Percentiles rank a stretch among this genome's conserved stretches.
These are phyloP conservation scores for Phragmatobia fuliginosa DNA, from an alignment of 2,888 invertebrate genomes.

Conservation along the genomic window DNA sequence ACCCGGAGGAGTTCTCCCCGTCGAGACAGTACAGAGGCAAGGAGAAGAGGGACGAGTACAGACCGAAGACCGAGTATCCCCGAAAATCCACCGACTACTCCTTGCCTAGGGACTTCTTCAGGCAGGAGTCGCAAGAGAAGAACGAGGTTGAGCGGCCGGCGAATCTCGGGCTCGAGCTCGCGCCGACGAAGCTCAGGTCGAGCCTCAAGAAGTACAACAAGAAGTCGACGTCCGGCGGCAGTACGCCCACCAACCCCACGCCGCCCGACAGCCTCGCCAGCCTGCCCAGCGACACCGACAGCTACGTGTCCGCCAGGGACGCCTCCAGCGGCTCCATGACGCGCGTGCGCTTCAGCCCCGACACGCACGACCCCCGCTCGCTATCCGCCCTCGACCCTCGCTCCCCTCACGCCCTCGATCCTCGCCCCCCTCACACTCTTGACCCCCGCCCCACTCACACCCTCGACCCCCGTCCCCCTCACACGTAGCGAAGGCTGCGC, in stretches of 20 bases:
- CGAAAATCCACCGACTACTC: conserved; percentile 74
- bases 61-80: conserved; percentile 75
- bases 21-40: conserved; percentile 70
- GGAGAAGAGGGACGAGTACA: conserved; percentile 66
- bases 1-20: conserved; percentile 81
- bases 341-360: conserved; percentile 92
- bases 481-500: conserved; percentile 83
- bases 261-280: conserved; percentile 95
- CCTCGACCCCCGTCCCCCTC: conserved; percentile 55
- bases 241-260: conserved; percentile 93
- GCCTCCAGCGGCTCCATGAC: conserved; percentile 90
- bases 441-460: conserved; percentile 64
- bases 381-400: not conserved
- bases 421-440: conserved; percentile 59
- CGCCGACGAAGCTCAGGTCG: conserved; percentile 90
- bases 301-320: conserved; percentile 95
- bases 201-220: conserved; percentile 91
- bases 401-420: conserved; percentile 58
- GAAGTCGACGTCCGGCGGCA: conserved; percentile 85
- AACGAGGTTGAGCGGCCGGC: conserved; percentile 77
- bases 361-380: conserved; percentile 84
- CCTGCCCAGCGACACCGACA: conserved; percentile 94
- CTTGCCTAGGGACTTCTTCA: conserved; percentile 73
- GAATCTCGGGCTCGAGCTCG: conserved; percentile 88
- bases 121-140: conserved; percentile 73